Percentiles rank a stretch among this genome's conserved stretches.
Conservation (phyloP, 2,113 vertebrate species). For the Thinocorus orbignyianus region DNA sequence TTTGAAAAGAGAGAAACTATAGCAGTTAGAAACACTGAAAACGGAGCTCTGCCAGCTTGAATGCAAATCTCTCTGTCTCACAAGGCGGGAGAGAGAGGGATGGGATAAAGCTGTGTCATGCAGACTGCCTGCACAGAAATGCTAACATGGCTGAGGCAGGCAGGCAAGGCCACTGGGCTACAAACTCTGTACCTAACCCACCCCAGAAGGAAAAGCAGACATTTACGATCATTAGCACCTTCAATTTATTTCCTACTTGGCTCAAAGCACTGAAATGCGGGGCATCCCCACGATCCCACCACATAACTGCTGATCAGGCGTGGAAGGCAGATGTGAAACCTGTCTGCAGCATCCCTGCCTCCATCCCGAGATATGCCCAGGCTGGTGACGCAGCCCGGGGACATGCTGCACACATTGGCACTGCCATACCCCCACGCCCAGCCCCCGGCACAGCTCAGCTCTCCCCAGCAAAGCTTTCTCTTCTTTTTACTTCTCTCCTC, state of each 20-base stretch:
- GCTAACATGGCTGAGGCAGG: not conserved
- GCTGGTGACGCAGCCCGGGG: not conserved
- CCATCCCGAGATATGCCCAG: accelerated
- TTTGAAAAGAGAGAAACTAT: slow-evolving; percentile 21
- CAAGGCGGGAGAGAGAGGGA: not conserved
- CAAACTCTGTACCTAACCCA: not conserved
- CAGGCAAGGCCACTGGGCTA: not conserved
- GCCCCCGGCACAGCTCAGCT: not conserved
- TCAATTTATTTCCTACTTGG: not conserved
- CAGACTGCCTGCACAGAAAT: not conserved
- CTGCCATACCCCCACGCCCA: accelerated
- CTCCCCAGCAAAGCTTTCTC: not conserved
- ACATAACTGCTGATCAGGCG: accelerated
- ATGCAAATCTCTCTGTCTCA: not conserved
- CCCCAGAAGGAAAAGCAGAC: not conserved
- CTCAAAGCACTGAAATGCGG: accelerated
- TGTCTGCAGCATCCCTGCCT: not conserved
- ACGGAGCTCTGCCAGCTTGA: slow-evolving; percentile 33
- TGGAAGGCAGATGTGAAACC: not conserved
- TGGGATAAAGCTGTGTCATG: not conserved
- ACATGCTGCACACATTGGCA: accelerated
- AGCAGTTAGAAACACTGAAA: slow-evolving; percentile 9
- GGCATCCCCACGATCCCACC: too few species aligned
- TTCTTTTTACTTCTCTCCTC: not conserved
- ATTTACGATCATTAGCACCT: not conserved